Evolutionary conservation across 2,888 invertebrate species (phyloP), one percentile per base, ranked within the genome.

Genomic region (Bhutanitis thaidina): DNA sequence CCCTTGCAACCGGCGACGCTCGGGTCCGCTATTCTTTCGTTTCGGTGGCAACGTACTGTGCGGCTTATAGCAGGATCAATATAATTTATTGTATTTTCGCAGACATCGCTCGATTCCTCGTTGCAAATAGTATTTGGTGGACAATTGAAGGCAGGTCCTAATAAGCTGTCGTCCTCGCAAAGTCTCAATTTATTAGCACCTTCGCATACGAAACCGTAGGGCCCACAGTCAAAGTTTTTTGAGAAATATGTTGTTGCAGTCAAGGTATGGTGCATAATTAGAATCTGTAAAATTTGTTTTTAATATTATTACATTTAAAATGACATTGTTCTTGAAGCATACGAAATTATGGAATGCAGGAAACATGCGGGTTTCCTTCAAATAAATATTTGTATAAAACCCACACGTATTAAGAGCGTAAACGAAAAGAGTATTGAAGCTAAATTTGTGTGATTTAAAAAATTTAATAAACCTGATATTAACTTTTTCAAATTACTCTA

Each of bases 1-100:
- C 87, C 88, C 63, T 89, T 89, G 62, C 90, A 90, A 3, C 73
- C 79, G 0, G 84, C 76, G 0, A 88, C 81, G 47, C 65, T 81
- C 0, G 86, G 79, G 51, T 90, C 89, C 0, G 81, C 83, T 7
- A 89, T 73, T 53, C 89, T 74, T 60, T 89, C 86, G 52, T 82
- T 78, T 43, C 78, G 74, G 29, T 75, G 72, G 49, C 87, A 88
- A 8, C 74, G 71, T 1, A 86, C 61, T 9, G 66, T 72, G 52
- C 71, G 75, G 0, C 73, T 77, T 16, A 85, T 56, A 0, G 70
- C 54, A 1, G 86, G 79, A 41, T 84, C 87, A 13, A 88, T 72
- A 38, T 79, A 81, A 55, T 81, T 87, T 9, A 75, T 61, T 1
- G 71, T 56, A 55, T 71, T 77, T 43, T 86, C 83, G 54, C 88